Evolutionary conservation across 2,888 invertebrate species (phyloP), one percentile per base, ranked within the genome.

Genomic region (Eilema depressum): DNA sequence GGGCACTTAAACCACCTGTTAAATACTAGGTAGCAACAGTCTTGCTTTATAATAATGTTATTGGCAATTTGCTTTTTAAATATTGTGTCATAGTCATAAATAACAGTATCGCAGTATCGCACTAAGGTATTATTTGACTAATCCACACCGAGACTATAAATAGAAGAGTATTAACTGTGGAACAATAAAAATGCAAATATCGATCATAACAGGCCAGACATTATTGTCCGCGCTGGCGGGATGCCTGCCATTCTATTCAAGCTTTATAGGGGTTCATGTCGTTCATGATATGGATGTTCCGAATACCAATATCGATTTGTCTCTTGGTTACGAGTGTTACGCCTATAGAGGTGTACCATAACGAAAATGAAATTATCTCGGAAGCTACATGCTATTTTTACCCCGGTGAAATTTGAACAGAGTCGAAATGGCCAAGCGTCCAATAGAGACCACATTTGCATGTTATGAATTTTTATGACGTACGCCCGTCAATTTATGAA

Each of bases 161-260:
- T 85, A 85, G 86, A 88, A 83, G 72, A 63, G 81, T 82, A 83
- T 83, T 77, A 81, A 79, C 85, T 80, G 79, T 80, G 79, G 83
- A 85, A 87, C 86, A 89, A 91, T 91, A 90, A 89, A 92, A 89
- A 93, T 92, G 89, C 85, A 89, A 92, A 92, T 91, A 91, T 89
- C 87, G 89, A 91, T 90, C 88, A 90, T 89, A 87, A 88, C 83
- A 78, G 84, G 78, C 83, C 88, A 90, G 91, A 91, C 90, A 86
- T 88, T 86, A 91, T 90, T 91, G 91, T 90, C 86, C 76, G 83
- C 77, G 80, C 87, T 88, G 88, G 88, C 91, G 87, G 88, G 88
- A 88, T 86, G 88, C 88, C 88, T 88, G 83, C 86, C 87, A 87
- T 89, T 88, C 84, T 83, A 85, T 83, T 82, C 80, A 77, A 77